Percentiles rank a stretch among this genome's conserved stretches.
phyloP scores from a whole-genome alignment of 2,888 invertebrate species.

The Pheosia tremula region DNA sequence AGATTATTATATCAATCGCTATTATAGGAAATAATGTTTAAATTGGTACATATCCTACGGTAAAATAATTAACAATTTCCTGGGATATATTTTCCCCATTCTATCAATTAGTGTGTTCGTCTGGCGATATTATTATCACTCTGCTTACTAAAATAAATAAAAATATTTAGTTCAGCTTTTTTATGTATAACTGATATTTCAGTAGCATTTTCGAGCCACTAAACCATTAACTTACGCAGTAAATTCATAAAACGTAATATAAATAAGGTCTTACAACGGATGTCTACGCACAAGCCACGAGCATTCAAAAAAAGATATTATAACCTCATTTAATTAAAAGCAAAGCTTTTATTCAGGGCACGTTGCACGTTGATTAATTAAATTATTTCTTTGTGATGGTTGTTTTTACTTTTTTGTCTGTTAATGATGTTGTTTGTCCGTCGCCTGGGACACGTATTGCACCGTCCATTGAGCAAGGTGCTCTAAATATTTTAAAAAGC shows the following conservation, averaged over 20 bases:
- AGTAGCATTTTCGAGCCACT: too few species aligned
- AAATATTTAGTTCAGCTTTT: too few species aligned
- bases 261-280: background rate
- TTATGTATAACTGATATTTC: too few species aligned
- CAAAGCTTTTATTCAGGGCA: slow-evolving; percentile 55
- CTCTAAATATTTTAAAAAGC: slow-evolving; percentile 59
- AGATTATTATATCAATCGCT: too few species aligned
- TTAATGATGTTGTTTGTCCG: slow-evolving; percentile 55
- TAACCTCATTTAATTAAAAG: slow-evolving; percentile 56
- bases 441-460: slow-evolving; percentile 17
- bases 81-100: too few species aligned
- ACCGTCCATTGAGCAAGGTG: slow-evolving; percentile 19
- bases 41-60: too few species aligned
- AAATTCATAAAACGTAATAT: background rate
- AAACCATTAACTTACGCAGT: background rate
- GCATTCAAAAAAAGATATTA: slow-evolving; percentile 25
- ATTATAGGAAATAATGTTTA: too few species aligned
- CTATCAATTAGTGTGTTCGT: too few species aligned
- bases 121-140: too few species aligned
- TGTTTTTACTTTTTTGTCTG: slow-evolving; percentile 45
- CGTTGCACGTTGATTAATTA: slow-evolving; percentile 65
- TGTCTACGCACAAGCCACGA: slow-evolving; percentile 16
- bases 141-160: too few species aligned
- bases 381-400: slow-evolving; percentile 52
- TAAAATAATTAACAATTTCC: too few species aligned